Conservation (phyloP, 2,888 invertebrate species). For the Drosophila infuscata region DNA sequence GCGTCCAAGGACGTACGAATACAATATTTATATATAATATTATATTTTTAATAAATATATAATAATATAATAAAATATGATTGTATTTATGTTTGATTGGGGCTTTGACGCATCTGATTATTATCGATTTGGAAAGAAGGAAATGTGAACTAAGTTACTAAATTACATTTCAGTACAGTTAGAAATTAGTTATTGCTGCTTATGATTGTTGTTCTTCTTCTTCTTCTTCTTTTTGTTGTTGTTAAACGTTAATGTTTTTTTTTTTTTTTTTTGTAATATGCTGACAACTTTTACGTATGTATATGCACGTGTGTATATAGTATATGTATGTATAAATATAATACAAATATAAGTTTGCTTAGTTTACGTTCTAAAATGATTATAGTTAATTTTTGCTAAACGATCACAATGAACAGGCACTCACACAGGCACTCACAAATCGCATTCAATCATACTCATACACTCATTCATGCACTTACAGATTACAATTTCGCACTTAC, state of each 20-base stretch:
- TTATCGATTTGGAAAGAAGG: slow-evolving; percentile 20
- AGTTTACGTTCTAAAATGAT: slow-evolving; percentile 67
- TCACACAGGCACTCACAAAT: slow-evolving; percentile 42
- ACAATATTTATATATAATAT: slow-evolving; percentile 17
- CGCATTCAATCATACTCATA: slow-evolving; percentile 35
- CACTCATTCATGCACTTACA: slow-evolving; percentile 54
- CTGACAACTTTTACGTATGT: slow-evolving; percentile 49
- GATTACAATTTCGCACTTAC: slow-evolving; percentile 67
- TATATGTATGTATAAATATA: slow-evolving; percentile 50
- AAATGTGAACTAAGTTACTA: slow-evolving; percentile 47
- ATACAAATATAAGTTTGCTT: slow-evolving; percentile 61
- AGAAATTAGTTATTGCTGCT: slow-evolving; percentile 66
- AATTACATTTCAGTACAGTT: slow-evolving; percentile 58
- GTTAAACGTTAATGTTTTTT: slow-evolving; percentile 28
- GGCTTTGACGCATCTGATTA: slow-evolving; percentile 21
- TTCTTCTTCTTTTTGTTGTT: slow-evolving; percentile 6
- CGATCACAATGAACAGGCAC: slow-evolving; percentile 71
- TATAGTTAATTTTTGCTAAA: slow-evolving; percentile 80
- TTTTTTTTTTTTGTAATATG: slow-evolving; percentile 49
- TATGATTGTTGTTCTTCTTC: slow-evolving; percentile 2
- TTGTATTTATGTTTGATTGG: slow-evolving; percentile 19
- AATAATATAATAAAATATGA: slow-evolving; percentile 1
- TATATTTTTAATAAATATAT: slow-evolving; percentile 17
- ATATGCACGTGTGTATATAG: slow-evolving; percentile 2
- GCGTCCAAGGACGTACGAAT: slow-evolving; percentile 9